Evolutionary conservation across 2,888 invertebrate genomes (phyloP).

Genomic region (Drosophila anomalipes): DNA sequence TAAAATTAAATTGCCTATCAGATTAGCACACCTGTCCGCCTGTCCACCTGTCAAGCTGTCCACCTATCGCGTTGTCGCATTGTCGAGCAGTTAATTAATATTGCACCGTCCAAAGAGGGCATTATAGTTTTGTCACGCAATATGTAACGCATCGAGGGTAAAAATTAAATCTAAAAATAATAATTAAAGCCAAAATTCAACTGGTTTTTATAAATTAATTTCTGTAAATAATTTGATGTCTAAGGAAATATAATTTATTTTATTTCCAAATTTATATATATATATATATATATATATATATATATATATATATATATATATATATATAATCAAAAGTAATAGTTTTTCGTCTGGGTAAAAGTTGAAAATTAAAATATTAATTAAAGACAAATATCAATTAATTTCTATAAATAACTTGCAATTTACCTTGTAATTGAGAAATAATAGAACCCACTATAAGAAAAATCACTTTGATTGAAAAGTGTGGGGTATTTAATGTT

Average conservation of each 20-base stretch:
- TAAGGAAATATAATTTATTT: no score
- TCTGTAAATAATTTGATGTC: background rate
- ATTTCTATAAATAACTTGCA: background rate
- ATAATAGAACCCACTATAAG: background rate
- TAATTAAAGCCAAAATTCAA: background rate
- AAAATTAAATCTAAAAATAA: background rate
- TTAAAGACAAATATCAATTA: background rate
- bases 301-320: background rate
- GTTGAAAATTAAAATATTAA: background rate
- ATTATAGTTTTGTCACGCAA: background rate
- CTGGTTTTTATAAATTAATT: background rate
- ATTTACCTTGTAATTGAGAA: background rate
- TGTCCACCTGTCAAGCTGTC: background rate
- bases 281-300: no score
- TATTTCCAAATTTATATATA: no score
- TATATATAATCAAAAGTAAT: background rate
- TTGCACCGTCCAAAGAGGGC: background rate
- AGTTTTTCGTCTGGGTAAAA: background rate
- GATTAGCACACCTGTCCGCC: slow-evolving; percentile 28
- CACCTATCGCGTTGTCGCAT: background rate
- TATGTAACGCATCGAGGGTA: background rate
- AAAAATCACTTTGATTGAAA: background rate
- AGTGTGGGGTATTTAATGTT: slow-evolving; percentile 1
- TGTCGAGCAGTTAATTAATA: slow-evolving; percentile 2
- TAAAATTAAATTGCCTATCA: slow-evolving; percentile 49